Conservation (phyloP, 2,888 invertebrate genomes). For the Orthonevra nobilis region DNA sequence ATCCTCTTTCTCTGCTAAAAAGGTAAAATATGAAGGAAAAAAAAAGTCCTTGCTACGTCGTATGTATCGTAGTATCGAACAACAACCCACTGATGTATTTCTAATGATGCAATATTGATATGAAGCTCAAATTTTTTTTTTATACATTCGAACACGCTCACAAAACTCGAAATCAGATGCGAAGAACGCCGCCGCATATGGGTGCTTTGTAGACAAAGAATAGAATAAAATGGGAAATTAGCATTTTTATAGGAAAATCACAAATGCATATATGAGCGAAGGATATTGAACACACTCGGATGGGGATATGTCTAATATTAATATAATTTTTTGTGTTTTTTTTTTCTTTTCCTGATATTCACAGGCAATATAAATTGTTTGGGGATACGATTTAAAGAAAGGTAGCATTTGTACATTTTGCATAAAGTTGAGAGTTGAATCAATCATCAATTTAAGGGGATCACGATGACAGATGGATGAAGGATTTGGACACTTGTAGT, state of each 20-base stretch:
- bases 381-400: too few relatives aligned
- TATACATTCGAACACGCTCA: neutral
- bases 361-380: too few relatives aligned
- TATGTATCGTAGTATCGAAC: conserved; percentile 1
- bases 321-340: too few relatives aligned
- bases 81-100: conserved; percentile 56
- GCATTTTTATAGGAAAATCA: conserved; percentile 68
- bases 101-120: conserved; percentile 65
- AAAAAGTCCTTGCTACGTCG: neutral
- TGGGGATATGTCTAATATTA: too few relatives aligned
- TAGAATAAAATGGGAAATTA: conserved; percentile 58
- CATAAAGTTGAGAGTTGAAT: too few relatives aligned
- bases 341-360: neutral
- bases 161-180: neutral
- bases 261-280: conserved; percentile 58
- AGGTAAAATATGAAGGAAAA: conserved; percentile 39
- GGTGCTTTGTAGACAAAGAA: conserved; percentile 28
- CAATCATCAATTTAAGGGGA: too few relatives aligned
- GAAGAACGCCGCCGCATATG: neutral
- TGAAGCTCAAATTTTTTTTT: conserved; percentile 21
- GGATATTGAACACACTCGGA: conserved; percentile 42
- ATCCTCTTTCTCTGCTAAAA: conserved; percentile 30
- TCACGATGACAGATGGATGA: too few relatives aligned
- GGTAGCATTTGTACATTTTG: too few relatives aligned
- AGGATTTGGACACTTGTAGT: too few relatives aligned